Evolutionary conservation across 2,113 vertebrate genomes (phyloP).

Genomic region (Gobiocypris rarus): DNA sequence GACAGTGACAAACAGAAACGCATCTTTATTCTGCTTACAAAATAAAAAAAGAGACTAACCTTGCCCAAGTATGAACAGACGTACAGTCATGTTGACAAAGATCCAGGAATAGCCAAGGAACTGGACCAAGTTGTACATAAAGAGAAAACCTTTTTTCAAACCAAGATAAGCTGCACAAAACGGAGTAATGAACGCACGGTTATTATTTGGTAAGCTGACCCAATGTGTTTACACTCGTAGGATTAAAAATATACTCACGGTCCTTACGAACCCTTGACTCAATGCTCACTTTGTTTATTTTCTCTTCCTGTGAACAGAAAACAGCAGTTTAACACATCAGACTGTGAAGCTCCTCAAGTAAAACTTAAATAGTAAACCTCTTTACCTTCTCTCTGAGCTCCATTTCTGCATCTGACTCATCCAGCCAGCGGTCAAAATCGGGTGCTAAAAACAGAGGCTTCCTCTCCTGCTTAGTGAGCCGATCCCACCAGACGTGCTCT

Average conservation of each 20-base stretch:
- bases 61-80: constrained; percentile 88
- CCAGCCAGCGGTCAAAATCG: constrained; percentile 96
- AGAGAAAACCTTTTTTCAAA: constrained; percentile 86
- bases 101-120: constrained; percentile 98
- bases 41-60: constrained; percentile 73
- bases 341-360: not conserved
- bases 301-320: constrained; percentile 85
- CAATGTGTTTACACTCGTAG: not conserved
- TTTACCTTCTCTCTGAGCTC: constrained; percentile 89
- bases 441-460: constrained; percentile 88
- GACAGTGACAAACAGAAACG: not conserved
- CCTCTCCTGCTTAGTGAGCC: constrained; percentile 86
- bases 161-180: constrained; percentile 71
- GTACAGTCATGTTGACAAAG: constrained; percentile 95
- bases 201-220: not conserved
- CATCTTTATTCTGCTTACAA: not conserved
- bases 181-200: not conserved
- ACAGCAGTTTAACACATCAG: constrained; percentile 11
- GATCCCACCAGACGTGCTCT: constrained; percentile 88
- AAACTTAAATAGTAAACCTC: not conserved
- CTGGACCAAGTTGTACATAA: constrained; percentile 95
- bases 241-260: constrained; percentile 76
- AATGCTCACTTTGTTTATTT: constrained; percentile 82
- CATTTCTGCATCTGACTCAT: constrained; percentile 95
- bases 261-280: constrained; percentile 83